Evolutionary conservation across 2,888 invertebrate species (phyloP).

Genomic region (Euclidia mi): DNA sequence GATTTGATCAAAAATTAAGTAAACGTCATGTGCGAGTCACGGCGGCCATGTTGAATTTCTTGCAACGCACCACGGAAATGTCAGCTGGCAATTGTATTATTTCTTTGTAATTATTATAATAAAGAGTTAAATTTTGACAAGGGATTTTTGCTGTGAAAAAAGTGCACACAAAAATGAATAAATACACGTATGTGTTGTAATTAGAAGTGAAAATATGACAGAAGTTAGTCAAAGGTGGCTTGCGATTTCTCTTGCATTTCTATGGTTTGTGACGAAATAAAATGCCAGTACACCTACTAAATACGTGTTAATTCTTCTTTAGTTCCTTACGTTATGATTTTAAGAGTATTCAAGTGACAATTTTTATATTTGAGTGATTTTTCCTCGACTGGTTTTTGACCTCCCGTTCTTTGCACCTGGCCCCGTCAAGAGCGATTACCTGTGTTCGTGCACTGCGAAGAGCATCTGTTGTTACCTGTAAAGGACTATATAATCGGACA

Average conservation of each 20-base stretch:
- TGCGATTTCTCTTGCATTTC: constrained; percentile 88
- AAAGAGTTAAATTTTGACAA: constrained; percentile 64
- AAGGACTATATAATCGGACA: constrained; percentile 66
- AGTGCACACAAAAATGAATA: constrained; percentile 59
- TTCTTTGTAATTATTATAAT: constrained; percentile 80
- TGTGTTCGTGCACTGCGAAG: constrained; percentile 64
- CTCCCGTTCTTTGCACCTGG: constrained; percentile 72
- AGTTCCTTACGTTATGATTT: constrained; percentile 77
- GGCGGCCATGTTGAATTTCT: constrained; percentile 89
- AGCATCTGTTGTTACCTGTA: constrained; percentile 62
- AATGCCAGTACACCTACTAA: constrained; percentile 77
- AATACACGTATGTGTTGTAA: constrained; percentile 62
- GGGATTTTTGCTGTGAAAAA: constrained; percentile 67
- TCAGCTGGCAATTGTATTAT: constrained; percentile 88
- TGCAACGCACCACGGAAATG: constrained; percentile 89
- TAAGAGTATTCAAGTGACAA: constrained; percentile 78
- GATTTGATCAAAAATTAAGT: constrained; percentile 63
- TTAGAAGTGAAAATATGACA: constrained; percentile 82
- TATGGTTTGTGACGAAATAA: constrained; percentile 87
- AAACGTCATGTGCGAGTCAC: constrained; percentile 85
- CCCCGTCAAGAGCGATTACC: constrained; percentile 65
- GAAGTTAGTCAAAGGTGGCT: constrained; percentile 83
- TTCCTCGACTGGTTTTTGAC: constrained; percentile 65
- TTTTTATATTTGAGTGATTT: constrained; percentile 69
- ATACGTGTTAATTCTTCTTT: constrained; percentile 74